These are phyloP conservation scores for Hypanus sabinus DNA, from an alignment of 2,113 vertebrate species.

Conservation along the genomic window DNA sequence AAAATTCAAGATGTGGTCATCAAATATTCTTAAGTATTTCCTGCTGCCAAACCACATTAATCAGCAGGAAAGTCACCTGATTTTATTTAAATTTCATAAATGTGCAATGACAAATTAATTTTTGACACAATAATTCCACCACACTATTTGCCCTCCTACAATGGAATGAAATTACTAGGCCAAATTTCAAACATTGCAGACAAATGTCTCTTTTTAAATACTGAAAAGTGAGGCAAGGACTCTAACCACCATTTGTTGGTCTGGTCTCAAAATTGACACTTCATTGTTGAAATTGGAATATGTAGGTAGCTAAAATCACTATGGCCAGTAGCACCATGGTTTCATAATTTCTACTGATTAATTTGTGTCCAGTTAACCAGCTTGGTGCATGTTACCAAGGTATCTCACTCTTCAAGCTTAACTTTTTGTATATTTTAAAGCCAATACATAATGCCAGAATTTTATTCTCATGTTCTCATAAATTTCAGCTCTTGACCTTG, in stretches of 20 bases:
- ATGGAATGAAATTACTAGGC: background rate
- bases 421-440: background rate
- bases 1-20: slow-evolving; percentile 29
- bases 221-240: background rate
- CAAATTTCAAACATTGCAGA: background rate
- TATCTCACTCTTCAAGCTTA: background rate
- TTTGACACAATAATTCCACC: background rate
- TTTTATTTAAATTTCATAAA: background rate
- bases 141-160: background rate
- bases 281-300: background rate
- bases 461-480: slow-evolving; percentile 63
- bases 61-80: slow-evolving; percentile 11
- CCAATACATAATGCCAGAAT: slow-evolving; percentile 51
- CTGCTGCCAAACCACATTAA: slow-evolving; percentile 15
- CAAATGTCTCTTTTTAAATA: background rate
- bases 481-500: slow-evolving; percentile 58
- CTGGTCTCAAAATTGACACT: background rate
- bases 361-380: background rate
- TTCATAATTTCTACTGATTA: background rate
- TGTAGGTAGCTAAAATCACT: background rate
- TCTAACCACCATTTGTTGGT: background rate
- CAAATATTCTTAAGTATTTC: slow-evolving; percentile 14
- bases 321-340: background rate
- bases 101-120: background rate
- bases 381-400: background rate